A percentile compares a stretch with the other conserved stretches of the same genome.
These are phyloP conservation scores for Harlomillsia oculata DNA, from an alignment of 1,140 invertebrate species.

Conservation along the genomic window DNA sequence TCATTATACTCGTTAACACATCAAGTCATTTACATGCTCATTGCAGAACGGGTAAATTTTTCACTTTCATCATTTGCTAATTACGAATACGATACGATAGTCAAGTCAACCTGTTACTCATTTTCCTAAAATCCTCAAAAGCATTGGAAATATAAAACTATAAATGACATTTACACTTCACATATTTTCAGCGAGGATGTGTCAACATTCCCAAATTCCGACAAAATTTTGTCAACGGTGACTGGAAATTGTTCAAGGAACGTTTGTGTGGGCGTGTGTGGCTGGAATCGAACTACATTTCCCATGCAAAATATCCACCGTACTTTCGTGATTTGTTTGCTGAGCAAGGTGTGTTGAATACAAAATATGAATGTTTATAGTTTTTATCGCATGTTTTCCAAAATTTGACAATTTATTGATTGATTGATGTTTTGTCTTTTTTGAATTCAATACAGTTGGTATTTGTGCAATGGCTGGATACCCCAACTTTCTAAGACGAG, in stretches of 20 bases:
- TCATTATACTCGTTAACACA: conserved; percentile 19
- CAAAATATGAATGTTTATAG: not conserved
- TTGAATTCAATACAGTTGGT: not conserved
- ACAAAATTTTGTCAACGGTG: not conserved
- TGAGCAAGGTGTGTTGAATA: conserved; percentile 14
- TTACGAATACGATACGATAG: not conserved
- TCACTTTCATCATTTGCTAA: not conserved
- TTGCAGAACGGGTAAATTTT: conserved; percentile 15
- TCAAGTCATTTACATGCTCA: conserved; percentile 19
- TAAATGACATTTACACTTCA: too few species aligned
- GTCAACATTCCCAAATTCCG: not conserved
- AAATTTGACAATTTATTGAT: too few species aligned
- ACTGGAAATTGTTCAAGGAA: conserved; percentile 8
- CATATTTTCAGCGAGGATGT: not conserved
- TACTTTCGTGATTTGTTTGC: conserved; percentile 9
- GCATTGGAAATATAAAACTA: too few species aligned
- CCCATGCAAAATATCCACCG: conserved; percentile 10
- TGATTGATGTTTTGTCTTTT: too few species aligned
- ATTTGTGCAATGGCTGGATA: conserved; percentile 12
- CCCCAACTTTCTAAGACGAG: conserved; percentile 4
- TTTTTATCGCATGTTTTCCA: too few species aligned
- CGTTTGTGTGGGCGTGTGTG: conserved; percentile 6
- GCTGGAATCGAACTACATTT: conserved; percentile 6
- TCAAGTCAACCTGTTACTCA: too few species aligned
- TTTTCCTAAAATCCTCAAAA: too few species aligned